phyloP scores from a whole-genome alignment of 2,113 vertebrate genomes.

The Neoarius graeffei region DNA sequence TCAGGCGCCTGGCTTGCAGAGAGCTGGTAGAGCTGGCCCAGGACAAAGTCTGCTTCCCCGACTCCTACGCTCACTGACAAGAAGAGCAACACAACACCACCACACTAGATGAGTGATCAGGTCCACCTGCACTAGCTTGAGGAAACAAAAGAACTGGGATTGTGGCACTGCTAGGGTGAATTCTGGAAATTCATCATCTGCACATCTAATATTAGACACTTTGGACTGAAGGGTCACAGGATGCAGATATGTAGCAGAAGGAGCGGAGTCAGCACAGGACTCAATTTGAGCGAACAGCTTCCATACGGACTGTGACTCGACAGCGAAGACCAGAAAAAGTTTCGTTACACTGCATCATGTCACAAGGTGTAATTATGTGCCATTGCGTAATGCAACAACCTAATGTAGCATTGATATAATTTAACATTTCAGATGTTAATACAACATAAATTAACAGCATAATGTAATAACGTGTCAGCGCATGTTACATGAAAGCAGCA shows the following conservation, averaged over 20 bases:
- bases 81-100: neutral
- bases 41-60: conserved; percentile 92
- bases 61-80: conserved; percentile 90
- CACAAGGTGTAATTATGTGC: neutral
- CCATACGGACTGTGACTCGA: too few relatives aligned
- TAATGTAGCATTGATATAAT: neutral
- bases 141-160: neutral
- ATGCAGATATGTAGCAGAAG: neutral
- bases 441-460: neutral
- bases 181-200: neutral
- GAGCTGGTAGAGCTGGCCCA: conserved; percentile 94
- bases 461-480: neutral
- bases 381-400: neutral
- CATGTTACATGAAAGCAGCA: neutral
- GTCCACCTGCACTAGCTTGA: neutral
- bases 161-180: neutral
- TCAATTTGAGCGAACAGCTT: too few relatives aligned
- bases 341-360: too few relatives aligned
- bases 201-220: neutral
- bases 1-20: conserved; percentile 93
- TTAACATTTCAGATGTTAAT: neutral
- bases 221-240: neutral
- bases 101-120: neutral
- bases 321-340: too few relatives aligned
- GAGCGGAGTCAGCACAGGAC: neutral